Evolutionary conservation across 2,113 vertebrate species (phyloP), one percentile per base, ranked within the genome.

Genomic region (Stigmatopora nigra): DNA sequence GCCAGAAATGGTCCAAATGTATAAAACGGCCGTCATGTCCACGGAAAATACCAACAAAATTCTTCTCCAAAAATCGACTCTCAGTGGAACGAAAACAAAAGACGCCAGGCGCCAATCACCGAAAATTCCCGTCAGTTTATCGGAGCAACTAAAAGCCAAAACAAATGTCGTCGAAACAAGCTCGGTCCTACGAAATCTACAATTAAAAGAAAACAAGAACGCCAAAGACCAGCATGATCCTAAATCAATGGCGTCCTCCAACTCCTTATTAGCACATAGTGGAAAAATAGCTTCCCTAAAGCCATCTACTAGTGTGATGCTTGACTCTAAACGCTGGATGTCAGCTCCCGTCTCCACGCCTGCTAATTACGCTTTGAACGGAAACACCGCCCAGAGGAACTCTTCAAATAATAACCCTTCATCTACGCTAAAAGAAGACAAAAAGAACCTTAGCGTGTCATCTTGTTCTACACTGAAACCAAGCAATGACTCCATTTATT

Each of bases 391-490:
- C 57, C 66, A 70, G 60, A 74, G 72, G 70, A 68, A 66, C 44
- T 76, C 60, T 31, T 67, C 77, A 36, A 55, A 63, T 56, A 56
- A 4, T 1, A 16, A 48, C 36, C 44, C 6, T 69, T 64, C 44
- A 41, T 65, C 48, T 36, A 16, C 66, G 35, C 11, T 46, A 38
- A 58, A 44, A 16, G 70, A 63, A 69, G 79, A 61, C 49, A 71
- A 62, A 69, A 78, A 47, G 35, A 48, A 64, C 19, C 13, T 52
- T 11, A 57, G 60, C 8, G 55, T 4, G 25, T 71, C 73, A 63
- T 66, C 53, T 64, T 16, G 57, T 31, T 55, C 55, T 53, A 73
- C 61, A 4, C 78, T 76, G 73, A 72, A 72, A 56, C 69, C 75
- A 49, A 48, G 45, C 51, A 58, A 71, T 14, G 45, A 38, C 58